These are phyloP conservation scores for Caradrina clavipalpis DNA, from an alignment of 2,888 invertebrate genomes.

Conservation along the genomic window DNA sequence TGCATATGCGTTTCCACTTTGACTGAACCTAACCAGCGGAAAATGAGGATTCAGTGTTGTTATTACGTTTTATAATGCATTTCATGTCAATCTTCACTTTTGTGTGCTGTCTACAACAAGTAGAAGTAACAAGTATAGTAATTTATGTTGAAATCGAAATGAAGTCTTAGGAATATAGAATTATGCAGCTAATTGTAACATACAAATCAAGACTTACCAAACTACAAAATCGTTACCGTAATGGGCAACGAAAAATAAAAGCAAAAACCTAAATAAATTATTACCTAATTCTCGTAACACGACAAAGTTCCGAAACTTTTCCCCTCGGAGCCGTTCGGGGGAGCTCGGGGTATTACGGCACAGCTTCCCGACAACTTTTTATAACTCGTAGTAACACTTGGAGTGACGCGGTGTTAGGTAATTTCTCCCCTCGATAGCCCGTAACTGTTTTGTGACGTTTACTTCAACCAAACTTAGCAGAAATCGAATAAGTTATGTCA, in stretches of 20 bases:
- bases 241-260: conserved; percentile 60
- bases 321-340: conserved; percentile 65
- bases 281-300: conserved; percentile 82
- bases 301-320: conserved; percentile 73
- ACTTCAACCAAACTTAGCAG: conserved; percentile 43
- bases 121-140: neutral
- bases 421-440: conserved; percentile 60
- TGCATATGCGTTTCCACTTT: conserved; percentile 13
- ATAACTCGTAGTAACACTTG: conserved; percentile 72
- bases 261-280: conserved; percentile 76
- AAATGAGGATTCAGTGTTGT: conserved; percentile 30
- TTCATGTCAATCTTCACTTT: conserved; percentile 5
- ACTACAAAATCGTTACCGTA: conserved; percentile 44
- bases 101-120: neutral
- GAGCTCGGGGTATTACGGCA: conserved; percentile 70
- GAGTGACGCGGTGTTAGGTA: conserved; percentile 71
- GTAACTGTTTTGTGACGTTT: conserved; percentile 57
- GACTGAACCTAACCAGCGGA: conserved; percentile 34
- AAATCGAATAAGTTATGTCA: conserved; percentile 44
- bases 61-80: conserved; percentile 31
- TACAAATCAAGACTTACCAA: conserved; percentile 27
- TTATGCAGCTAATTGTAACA: neutral
- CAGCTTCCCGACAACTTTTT: conserved; percentile 78
- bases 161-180: neutral
- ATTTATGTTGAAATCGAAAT: neutral